phyloP scores from a whole-genome alignment of 2,113 vertebrate genomes.

The Platysternon megacephalum region DNA sequence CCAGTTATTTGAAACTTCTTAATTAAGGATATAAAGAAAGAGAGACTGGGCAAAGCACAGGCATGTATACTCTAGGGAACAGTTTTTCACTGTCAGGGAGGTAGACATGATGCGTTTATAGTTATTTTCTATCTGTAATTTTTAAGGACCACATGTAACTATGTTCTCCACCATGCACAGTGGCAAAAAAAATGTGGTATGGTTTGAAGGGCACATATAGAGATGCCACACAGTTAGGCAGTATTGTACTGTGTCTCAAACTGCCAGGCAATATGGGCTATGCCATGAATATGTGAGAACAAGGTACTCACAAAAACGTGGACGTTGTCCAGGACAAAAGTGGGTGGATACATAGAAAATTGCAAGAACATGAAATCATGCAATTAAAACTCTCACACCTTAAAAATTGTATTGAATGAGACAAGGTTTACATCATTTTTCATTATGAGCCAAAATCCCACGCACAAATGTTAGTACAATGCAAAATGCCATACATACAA shows the following conservation, averaged over 20 bases:
- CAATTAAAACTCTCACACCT: not conserved
- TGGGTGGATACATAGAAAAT: not conserved
- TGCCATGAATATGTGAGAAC: not conserved
- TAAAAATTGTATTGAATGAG: not conserved
- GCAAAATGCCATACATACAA: not conserved
- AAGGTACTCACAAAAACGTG: not conserved
- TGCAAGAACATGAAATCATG: not conserved
- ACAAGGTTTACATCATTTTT: not conserved
- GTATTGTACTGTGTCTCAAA: not conserved
- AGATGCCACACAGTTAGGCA: not conserved
- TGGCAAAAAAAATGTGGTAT: not conserved
- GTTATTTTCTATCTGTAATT: not conserved
- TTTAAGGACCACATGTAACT: not conserved
- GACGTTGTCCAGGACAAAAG: not conserved
- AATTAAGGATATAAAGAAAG: not conserved
- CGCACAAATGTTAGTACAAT: not conserved
- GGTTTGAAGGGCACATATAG: not conserved
- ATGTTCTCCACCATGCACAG: not conserved
- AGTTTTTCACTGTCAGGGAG: not conserved
- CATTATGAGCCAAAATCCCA: not conserved
- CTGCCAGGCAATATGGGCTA: not conserved
- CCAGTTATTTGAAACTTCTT: not conserved
- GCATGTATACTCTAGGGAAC: accelerated
- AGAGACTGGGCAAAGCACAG: not conserved
- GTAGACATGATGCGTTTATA: not conserved